Evolutionary conservation across 2,888 invertebrate genomes (phyloP).

Genomic region (Pelosia muscerda): DNA sequence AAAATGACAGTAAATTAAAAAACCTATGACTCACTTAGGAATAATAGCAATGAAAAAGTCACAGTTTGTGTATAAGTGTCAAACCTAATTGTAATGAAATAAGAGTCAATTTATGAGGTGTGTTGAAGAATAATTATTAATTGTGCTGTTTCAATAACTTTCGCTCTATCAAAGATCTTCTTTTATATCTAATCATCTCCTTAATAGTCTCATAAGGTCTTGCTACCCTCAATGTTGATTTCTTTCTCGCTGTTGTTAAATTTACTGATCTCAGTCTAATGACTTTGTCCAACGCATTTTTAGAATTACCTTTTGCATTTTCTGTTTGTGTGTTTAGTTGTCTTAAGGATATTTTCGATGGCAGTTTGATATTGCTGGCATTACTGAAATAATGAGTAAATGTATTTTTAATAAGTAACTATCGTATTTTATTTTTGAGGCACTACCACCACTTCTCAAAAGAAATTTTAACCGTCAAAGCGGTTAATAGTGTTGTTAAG

Average conservation of each 20-base stretch:
- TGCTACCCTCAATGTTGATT: neutral
- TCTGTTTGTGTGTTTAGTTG: neutral
- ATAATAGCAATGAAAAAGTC: no score
- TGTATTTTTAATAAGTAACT: no score
- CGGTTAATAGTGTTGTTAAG: no score
- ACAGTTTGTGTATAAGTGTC: no score
- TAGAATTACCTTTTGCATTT: neutral
- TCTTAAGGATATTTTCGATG: neutral
- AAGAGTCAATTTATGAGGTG: no score
- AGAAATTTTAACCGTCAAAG: no score
- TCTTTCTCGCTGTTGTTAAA: neutral
- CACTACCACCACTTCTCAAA: no score
- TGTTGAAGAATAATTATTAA: no score
- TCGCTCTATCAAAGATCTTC: neutral
- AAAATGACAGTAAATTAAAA: no score
- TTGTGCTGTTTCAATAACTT: neutral
- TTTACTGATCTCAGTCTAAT: neutral
- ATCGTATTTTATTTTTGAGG: no score
- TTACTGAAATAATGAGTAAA: neutral
- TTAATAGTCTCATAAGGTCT: neutral
- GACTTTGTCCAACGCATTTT: neutral
- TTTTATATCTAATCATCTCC: neutral
- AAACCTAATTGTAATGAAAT: no score
- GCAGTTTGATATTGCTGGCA: neutral
- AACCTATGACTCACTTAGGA: no score